Evolutionary conservation across 2,888 invertebrate genomes (phyloP).

Genomic region (Caenorhabditis panamensis): DNA sequence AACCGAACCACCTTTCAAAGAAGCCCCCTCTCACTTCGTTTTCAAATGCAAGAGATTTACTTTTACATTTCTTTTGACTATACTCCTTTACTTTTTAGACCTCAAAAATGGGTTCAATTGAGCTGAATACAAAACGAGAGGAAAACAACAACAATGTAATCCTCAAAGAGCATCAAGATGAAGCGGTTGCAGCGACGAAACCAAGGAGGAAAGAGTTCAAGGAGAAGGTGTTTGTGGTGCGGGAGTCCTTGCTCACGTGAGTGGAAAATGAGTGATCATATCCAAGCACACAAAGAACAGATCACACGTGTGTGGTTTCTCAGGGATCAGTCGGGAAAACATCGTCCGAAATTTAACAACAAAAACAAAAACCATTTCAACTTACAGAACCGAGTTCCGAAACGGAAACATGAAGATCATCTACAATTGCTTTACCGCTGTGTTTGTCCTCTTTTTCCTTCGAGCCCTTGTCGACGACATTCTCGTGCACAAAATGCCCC

Average conservation of each 20-base stretch:
- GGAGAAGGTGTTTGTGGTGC: conserved; percentile 70
- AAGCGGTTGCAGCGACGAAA: conserved; percentile 4
- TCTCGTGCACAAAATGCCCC: conserved; percentile 75
- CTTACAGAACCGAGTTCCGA: conserved; percentile 62
- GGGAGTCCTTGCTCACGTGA: conserved; percentile 74
- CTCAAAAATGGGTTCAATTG: conserved; percentile 56
- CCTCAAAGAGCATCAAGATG: conserved; percentile 31
- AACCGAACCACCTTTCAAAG: conserved; percentile 11
- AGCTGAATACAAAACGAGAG: conserved; percentile 37
- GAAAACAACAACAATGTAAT: conserved; percentile 60
- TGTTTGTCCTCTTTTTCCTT: conserved; percentile 74
- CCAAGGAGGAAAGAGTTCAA: conserved; percentile 62
- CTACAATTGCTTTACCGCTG: conserved; percentile 77
- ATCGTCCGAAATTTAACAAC: too few species aligned
- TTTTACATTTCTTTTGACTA: background rate
- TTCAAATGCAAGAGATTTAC: background rate
- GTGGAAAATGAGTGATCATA: conserved; percentile 26
- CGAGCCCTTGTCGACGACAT: conserved; percentile 75
- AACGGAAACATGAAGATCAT: conserved; percentile 71
- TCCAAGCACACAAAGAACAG: too few species aligned
- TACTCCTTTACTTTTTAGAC: conserved; percentile 3
- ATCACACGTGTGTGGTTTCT: too few species aligned
- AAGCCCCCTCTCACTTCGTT: background rate
- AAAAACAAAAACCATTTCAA: too few species aligned
- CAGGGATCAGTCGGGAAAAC: too few species aligned